phyloP scores from a whole-genome alignment of 2,113 vertebrate species.

The Pagrus major region DNA sequence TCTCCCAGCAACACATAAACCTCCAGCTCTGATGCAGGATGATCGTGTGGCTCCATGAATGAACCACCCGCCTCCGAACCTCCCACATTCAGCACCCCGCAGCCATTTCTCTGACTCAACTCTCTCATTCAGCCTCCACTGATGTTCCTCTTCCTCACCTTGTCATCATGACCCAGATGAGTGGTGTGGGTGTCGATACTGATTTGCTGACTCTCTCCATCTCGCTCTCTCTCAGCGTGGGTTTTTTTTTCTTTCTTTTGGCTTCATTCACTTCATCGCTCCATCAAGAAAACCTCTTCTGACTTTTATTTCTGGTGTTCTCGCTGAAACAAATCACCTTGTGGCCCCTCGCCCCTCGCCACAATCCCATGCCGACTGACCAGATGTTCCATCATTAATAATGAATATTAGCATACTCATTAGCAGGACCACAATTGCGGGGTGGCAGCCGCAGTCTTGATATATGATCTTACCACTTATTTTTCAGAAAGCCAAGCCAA shows the following conservation, averaged over 20 bases:
- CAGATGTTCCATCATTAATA: conserved; percentile 69
- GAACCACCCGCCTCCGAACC: conserved; percentile 59
- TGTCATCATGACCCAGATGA: conserved; percentile 62
- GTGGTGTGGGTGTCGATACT: conserved; percentile 46
- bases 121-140: conserved; percentile 65
- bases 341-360: conserved; percentile 10
- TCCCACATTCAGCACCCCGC: conserved; percentile 61
- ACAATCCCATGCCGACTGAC: conserved; percentile 42
- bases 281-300: conserved; percentile 23
- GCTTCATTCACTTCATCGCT: conserved; percentile 40
- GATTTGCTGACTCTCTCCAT: conserved; percentile 31
- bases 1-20: conserved; percentile 45
- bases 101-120: conserved; percentile 72
- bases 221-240: not conserved
- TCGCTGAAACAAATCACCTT: conserved; percentile 40
- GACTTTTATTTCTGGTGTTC: conserved; percentile 30
- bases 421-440: conserved; percentile 30
- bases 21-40: conserved; percentile 35
- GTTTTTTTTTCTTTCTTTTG: no score
- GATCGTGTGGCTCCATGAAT: conserved; percentile 64
- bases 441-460: conserved; percentile 30
- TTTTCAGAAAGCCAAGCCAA: conserved; percentile 28
- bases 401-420: conserved; percentile 55
- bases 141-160: conserved; percentile 60
- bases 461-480: conserved; percentile 40